Evolutionary conservation across 2,113 vertebrate species (phyloP), one percentile per base, ranked within the genome.

Genomic region (Ramphastos sulfuratus): DNA sequence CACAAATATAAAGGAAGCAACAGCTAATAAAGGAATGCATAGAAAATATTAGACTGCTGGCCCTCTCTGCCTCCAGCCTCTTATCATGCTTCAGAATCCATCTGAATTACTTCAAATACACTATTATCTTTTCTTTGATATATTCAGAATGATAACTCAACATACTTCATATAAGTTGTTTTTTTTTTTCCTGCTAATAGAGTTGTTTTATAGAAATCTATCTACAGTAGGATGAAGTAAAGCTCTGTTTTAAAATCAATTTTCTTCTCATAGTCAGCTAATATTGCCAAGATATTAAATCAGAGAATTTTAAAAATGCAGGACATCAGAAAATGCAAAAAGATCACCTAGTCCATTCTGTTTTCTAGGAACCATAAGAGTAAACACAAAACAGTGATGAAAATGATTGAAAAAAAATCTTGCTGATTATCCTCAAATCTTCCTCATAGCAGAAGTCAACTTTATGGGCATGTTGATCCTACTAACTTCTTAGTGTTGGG

Each of bases 401-500:
- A 94, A 90, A 86, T 35, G 0, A 56, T 44, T 74, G 21, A 50
- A 92, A 95, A 44, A 95, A 44, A 83, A 78, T 6, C 39, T 75
- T 91, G 39, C 63, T 73, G 70, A 58, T 89, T 50, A 83, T 87
- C 28, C 52, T 33, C 37, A 89, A 95, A 74, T 87, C n/a, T 91
- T 90, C 70, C 73, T 69, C 58, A 88, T 6, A 59, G 50, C 82
- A 90, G 39, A 79, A 93, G 71, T 85, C 50, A 90, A 30, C 23
- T 82, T 88, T 72, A 70, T 39, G 63, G 86, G 15, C 72, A 63
- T 60, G 77, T 81, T 69, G 48, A 8, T 92, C 8, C 64, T 90
- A 81, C 78, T 78, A 84, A 94, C 93, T 94, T 94, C 80, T 88
- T 64, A 85, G 70, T 92, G 85, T 90, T 50, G 89, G 44, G 63